Conservation (phyloP, 2,888 invertebrate genomes). For the Eupsilia transversa region DNA sequence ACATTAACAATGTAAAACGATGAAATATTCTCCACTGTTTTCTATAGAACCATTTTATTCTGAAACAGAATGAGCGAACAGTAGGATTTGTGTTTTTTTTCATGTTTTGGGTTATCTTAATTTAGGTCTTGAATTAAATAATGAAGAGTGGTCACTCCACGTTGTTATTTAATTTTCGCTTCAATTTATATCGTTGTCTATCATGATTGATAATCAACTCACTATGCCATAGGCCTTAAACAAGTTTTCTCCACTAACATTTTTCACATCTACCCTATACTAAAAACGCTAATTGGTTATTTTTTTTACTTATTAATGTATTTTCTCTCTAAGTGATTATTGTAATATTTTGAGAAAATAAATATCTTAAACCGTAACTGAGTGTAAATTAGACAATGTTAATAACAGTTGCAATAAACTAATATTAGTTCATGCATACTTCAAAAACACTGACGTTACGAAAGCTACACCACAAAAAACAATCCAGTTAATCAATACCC, state of each 20-base stretch:
- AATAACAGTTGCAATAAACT: neutral
- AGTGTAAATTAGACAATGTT: neutral
- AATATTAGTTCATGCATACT: neutral
- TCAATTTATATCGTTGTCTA: neutral
- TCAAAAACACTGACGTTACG: neutral
- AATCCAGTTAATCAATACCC: slow-evolving; percentile 48
- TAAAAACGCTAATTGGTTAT: too few species aligned
- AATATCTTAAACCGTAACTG: too few species aligned
- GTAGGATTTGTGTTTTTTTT: slow-evolving; percentile 39
- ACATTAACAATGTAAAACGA: slow-evolving; percentile 66
- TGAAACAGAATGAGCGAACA: slow-evolving; percentile 57
- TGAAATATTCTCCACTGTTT: slow-evolving; percentile 60
- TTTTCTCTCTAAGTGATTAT: too few species aligned
- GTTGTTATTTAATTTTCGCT: neutral
- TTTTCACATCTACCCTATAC: too few species aligned
- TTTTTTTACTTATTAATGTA: too few species aligned
- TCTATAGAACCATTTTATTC: slow-evolving; percentile 56
- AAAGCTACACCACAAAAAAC: slow-evolving; percentile 23
- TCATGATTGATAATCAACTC: too few species aligned
- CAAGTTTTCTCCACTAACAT: too few species aligned
- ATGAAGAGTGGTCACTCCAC: neutral
- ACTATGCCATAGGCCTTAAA: too few species aligned
- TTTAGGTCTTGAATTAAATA: slow-evolving; percentile 1
- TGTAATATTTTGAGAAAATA: too few species aligned
- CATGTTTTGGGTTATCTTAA: neutral